These are phyloP conservation scores for Oikopleura vanhoeffeni DNA, from an alignment of 23 tunicate genomes.

Conservation along the genomic window DNA sequence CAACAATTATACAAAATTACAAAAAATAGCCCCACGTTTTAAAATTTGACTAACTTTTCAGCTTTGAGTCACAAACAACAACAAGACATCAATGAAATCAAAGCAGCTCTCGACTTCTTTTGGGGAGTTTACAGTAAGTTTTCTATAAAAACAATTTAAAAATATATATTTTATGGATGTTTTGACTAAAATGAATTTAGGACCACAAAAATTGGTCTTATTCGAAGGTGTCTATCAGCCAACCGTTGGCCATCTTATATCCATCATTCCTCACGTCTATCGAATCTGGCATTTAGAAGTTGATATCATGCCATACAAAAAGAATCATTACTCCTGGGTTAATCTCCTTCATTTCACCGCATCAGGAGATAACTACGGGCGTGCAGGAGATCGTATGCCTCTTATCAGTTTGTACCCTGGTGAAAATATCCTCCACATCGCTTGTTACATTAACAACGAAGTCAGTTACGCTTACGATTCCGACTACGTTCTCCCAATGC, in stretches of 20 bases:
- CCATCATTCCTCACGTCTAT: background rate
- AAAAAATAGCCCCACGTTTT: too few species aligned
- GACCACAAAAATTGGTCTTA: background rate
- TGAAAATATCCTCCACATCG: background rate
- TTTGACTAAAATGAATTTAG: too few species aligned
- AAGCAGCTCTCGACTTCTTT: background rate
- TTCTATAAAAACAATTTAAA: too few species aligned
- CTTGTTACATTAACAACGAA: background rate
- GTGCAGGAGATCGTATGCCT: slow-evolving; percentile 13
- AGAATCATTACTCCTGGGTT: background rate
- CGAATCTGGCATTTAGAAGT: background rate
- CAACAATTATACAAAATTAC: too few species aligned
- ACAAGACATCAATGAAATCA: background rate
- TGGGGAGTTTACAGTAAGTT: background rate
- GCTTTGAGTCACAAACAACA: background rate
- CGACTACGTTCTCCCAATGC: background rate
- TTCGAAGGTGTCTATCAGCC: background rate
- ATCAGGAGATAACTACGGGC: background rate
- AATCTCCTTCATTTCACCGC: background rate
- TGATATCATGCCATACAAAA: background rate
- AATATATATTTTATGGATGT: too few species aligned
- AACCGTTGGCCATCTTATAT: background rate
- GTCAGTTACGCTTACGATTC: background rate
- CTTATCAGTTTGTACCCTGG: background rate
- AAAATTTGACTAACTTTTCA: background rate